These are phyloP conservation scores for Sinella curviseta DNA, from an alignment of 1,140 invertebrate species.

Conservation along the genomic window DNA sequence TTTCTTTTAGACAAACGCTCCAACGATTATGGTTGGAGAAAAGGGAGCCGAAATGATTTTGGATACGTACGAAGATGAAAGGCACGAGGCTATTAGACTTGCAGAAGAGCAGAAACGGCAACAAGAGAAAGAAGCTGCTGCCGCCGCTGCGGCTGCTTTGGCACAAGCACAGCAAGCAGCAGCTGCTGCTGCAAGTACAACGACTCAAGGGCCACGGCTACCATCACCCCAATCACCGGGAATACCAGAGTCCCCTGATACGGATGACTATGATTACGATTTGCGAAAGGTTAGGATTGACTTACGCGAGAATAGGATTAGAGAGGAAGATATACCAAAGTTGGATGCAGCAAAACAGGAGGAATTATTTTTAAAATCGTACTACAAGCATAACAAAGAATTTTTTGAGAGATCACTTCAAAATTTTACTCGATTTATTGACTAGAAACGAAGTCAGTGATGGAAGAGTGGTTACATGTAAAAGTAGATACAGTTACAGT, in stretches of 20 bases:
- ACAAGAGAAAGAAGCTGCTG: not conserved
- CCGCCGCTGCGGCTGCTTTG: slow-evolving; percentile 1
- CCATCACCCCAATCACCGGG: not conserved
- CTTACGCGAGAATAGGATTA: not conserved
- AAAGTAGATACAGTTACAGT: no score
- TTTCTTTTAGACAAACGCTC: slow-evolving; percentile 35
- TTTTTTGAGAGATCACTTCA: not conserved
- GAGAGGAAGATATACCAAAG: not conserved
- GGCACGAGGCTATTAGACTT: not conserved
- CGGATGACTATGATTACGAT: not conserved
- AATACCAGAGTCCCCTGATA: not conserved
- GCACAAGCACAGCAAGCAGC: not conserved
- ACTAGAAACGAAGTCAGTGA: no score
- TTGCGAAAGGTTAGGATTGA: not conserved
- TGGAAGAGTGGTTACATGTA: no score
- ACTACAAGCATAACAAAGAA: not conserved
- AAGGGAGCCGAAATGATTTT: slow-evolving; percentile 47
- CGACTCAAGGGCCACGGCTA: not conserved
- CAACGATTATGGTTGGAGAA: slow-evolving; percentile 51
- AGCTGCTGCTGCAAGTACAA: not conserved
- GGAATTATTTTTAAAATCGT: not conserved
- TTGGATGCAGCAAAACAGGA: not conserved
- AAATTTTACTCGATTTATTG: slow-evolving; percentile 11
- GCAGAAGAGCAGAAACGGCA: not conserved
- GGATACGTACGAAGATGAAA: slow-evolving; percentile 19